Conservation (phyloP, 2,797 vertebrate species). For the Pseudocheirus occidentalis region DNA sequence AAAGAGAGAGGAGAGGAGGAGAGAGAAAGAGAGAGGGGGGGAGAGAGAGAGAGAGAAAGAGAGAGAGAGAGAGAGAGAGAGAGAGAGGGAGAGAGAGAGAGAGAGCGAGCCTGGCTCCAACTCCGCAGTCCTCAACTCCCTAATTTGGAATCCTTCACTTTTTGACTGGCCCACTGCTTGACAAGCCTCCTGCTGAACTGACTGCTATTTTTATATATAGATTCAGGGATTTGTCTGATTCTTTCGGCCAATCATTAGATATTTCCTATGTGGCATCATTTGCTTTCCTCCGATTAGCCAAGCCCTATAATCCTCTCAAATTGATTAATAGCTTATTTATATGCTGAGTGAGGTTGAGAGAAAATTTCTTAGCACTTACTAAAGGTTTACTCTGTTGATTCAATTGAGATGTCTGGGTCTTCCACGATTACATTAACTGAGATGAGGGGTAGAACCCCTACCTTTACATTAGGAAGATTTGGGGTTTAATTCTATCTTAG, state of each 20-base stretch:
- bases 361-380: not conserved
- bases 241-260: not conserved
- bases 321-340: not conserved
- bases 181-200: not conserved
- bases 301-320: not conserved
- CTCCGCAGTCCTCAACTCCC: not conserved
- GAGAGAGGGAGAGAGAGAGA: not conserved
- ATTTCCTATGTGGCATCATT: not conserved
- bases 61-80: not conserved
- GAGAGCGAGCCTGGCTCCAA: not conserved
- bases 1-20: not conserved
- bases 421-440: not conserved
- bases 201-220: not conserved
- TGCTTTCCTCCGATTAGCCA: not conserved
- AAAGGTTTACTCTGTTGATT: not conserved
- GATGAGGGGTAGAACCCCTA: not conserved
- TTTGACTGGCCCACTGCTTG: not conserved
- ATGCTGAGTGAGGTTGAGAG: not conserved
- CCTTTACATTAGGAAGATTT: not conserved
- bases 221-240: not conserved
- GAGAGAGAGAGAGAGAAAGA: not conserved
- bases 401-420: not conserved
- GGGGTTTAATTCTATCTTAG: not conserved
- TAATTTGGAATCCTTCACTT: not conserved
- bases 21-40: not conserved